A percentile compares a stretch with the other conserved stretches of the same genome.
Conservation (phyloP, 2,797 vertebrate genomes). For the Etheostoma nigrum region DNA sequence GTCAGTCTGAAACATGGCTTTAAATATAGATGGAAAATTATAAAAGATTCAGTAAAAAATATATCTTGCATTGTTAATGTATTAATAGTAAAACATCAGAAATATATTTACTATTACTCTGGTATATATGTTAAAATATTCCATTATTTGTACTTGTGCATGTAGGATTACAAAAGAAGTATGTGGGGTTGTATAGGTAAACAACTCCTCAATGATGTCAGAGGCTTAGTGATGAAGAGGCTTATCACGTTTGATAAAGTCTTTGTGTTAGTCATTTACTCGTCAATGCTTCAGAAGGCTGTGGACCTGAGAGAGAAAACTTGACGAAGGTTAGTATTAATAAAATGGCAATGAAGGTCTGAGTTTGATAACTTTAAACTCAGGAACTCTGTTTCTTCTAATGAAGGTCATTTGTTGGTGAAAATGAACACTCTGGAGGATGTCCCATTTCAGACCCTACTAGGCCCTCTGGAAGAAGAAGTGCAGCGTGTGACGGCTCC, state of each 20-base stretch:
- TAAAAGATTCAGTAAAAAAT: not conserved
- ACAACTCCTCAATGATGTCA: constrained; percentile 71
- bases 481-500: constrained; percentile 63
- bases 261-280: constrained; percentile 43
- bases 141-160: constrained; percentile 2
- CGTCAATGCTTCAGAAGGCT: constrained; percentile 15
- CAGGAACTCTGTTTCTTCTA: constrained; percentile 1
- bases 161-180: constrained; percentile 10
- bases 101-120: not conserved
- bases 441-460: constrained; percentile 87
- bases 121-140: not conserved
- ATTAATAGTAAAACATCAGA: not conserved
- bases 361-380: not conserved
- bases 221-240: constrained; percentile 75
- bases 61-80: not conserved
- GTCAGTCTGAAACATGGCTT: constrained; percentile 5
- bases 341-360: not conserved
- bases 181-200: constrained; percentile 50
- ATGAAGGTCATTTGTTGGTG: constrained; percentile 30
- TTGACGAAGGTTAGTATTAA: constrained; percentile 47
- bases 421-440: constrained; percentile 90
- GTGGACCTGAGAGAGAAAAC: constrained; percentile 3
- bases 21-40: not conserved
- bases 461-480: constrained; percentile 71
- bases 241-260: constrained; percentile 57